These are phyloP conservation scores for Acanthaster planci DNA, from an alignment of 35 echinoderm and acorn worm genomes.

Conservation along the genomic window DNA sequence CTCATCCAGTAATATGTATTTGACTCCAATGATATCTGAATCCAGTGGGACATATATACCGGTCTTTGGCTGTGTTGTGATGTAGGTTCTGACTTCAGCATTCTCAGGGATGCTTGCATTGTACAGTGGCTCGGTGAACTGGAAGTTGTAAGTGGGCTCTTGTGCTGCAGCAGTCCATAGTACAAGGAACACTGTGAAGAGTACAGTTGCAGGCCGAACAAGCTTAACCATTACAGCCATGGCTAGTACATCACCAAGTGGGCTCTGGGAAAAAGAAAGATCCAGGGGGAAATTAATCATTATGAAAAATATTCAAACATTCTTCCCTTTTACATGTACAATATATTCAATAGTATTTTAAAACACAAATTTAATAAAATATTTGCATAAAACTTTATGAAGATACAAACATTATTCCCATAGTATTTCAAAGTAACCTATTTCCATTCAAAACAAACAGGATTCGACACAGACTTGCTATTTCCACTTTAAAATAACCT, in stretches of 20 bases:
- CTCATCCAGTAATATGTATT: slow-evolving; percentile 36
- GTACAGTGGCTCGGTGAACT: slow-evolving; percentile 82
- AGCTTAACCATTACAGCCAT: background rate
- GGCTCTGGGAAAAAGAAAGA: background rate
- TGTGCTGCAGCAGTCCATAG: background rate
- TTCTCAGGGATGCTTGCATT: slow-evolving; percentile 92
- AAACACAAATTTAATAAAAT: too few relatives aligned
- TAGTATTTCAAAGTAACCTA: too few relatives aligned
- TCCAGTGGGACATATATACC: slow-evolving; percentile 75
- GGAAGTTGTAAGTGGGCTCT: slow-evolving; percentile 34
- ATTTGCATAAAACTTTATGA: too few relatives aligned
- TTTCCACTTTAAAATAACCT: background rate
- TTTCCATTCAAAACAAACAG: too few relatives aligned
- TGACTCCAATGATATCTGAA: slow-evolving; percentile 16
- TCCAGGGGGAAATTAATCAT: too few relatives aligned
- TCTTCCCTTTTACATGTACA: too few relatives aligned
- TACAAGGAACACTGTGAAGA: background rate
- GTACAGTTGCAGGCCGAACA: background rate
- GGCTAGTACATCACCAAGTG: slow-evolving; percentile 6
- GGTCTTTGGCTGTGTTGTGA: slow-evolving; percentile 90
- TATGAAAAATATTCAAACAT: too few relatives aligned
- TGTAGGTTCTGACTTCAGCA: slow-evolving; percentile 71
- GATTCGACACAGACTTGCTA: background rate
- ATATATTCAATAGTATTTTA: too few relatives aligned
- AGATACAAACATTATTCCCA: too few relatives aligned